These are phyloP conservation scores for Caenorhabditis sinica DNA, from an alignment of 2,888 invertebrate species.

Conservation along the genomic window DNA sequence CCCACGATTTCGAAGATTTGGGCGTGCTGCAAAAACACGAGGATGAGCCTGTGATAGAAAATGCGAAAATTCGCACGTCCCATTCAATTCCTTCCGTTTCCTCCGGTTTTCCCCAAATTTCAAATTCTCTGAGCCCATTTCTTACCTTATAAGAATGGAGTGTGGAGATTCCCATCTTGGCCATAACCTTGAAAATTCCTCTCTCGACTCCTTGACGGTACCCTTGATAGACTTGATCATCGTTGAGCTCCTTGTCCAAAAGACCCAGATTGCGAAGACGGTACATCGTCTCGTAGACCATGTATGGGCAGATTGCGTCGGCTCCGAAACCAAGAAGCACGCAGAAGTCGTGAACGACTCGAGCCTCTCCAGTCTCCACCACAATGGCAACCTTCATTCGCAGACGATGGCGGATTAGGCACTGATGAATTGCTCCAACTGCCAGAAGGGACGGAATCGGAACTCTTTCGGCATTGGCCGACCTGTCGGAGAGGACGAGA, in stretches of 20 bases:
- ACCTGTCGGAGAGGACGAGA: slow-evolving; percentile 91
- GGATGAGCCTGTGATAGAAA: slow-evolving; percentile 3
- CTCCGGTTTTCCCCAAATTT: neutral
- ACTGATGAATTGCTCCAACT: slow-evolving; percentile 95
- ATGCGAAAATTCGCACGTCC: slow-evolving; percentile 32
- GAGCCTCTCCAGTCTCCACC: slow-evolving; percentile 96
- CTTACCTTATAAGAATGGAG: slow-evolving; percentile 94
- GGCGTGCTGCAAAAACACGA: slow-evolving; percentile 87
- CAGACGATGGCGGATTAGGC: slow-evolving; percentile 94
- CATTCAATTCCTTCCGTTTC: slow-evolving; percentile 32
- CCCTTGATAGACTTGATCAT: slow-evolving; percentile 86
- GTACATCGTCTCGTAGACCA: slow-evolving; percentile 93
- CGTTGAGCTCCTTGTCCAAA: slow-evolving; percentile 88
- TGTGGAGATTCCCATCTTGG: slow-evolving; percentile 99
- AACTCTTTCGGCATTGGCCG: slow-evolving; percentile 84
- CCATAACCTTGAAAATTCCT: slow-evolving; percentile 96
- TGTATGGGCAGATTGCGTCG: slow-evolving; percentile 94
- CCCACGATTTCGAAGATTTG: slow-evolving; percentile 99
- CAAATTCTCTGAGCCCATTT: slow-evolving; percentile 5
- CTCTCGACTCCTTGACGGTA: slow-evolving; percentile 94
- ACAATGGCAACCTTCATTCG: slow-evolving; percentile 95
- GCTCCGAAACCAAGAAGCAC: slow-evolving; percentile 95
- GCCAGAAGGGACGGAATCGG: slow-evolving; percentile 89
- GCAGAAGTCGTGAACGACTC: slow-evolving; percentile 94
- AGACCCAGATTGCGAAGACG: slow-evolving; percentile 92